Percentiles rank a stretch among this genome's conserved stretches.
These are phyloP conservation scores for Ditylenchus dipsaci DNA, from an alignment of 1,140 invertebrate species.

Conservation along the genomic window DNA sequence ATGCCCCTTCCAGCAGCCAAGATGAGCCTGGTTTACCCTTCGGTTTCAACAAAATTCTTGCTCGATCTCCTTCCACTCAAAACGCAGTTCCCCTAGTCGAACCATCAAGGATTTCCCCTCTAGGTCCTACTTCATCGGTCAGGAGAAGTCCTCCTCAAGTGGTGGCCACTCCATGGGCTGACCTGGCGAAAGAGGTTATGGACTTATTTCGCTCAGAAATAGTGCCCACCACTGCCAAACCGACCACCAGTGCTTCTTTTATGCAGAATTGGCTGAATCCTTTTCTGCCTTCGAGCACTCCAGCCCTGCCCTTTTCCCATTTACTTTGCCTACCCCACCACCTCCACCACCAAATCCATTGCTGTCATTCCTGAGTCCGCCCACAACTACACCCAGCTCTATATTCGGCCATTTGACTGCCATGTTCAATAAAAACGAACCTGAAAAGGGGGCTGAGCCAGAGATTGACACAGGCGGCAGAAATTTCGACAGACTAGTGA, in stretches of 20 bases:
- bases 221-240: conserved; percentile 8
- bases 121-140: background rate
- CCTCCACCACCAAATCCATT: conserved; percentile 9
- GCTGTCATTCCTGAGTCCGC: background rate
- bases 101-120: background rate
- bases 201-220: conserved; percentile 1
- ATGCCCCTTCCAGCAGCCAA: background rate
- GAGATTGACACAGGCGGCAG: conserved; percentile 34
- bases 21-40: background rate
- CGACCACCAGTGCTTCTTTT: conserved; percentile 14
- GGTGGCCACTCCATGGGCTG: conserved; percentile 8
- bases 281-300: background rate
- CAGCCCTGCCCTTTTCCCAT: conserved; percentile 10
- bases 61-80: background rate
- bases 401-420: conserved; percentile 9
- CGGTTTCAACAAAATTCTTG: background rate
- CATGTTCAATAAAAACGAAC: conserved; percentile 9
- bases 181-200: conserved; percentile 30
- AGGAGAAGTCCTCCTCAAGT: background rate
- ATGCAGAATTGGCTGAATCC: conserved; percentile 5
- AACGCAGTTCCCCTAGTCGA: background rate
- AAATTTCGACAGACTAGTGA: conserved; percentile 38
- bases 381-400: conserved; percentile 10
- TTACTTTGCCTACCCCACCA: conserved; percentile 24
- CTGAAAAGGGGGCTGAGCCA: background rate